Evolutionary conservation across 2,888 invertebrate genomes (phyloP), one percentile per base, ranked within the genome.

Genomic region (Zele albiditarsus): DNA sequence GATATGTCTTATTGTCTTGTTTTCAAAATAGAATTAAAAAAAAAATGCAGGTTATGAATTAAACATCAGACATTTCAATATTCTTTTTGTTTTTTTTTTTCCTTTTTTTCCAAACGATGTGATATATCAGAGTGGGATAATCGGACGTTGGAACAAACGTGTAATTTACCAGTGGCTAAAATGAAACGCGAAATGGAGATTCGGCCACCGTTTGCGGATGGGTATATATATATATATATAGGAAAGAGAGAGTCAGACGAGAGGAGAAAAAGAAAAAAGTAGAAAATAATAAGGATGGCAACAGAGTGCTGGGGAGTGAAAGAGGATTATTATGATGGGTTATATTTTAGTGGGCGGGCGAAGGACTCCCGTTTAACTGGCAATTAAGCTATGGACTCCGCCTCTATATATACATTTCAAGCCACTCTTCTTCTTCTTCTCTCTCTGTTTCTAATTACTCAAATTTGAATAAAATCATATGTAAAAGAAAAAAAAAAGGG

Each of bases 281-380:
- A 62, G 14, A 27, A 60, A 42, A 57, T 16, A 1, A n/a, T n/a
- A 57, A 57, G 46, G 66, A 76, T 73, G 78, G 20, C n/a, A 53
- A 23, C 20, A 53, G 8, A 53, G n/a, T 46, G n/a, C 4, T 16
- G 58, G 76, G 63, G 62, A 81, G 82, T 82, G 70, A 75, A 70
- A 80, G 82, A 80, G 80, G 85, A 87, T 86, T 86, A 53, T 20
- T 53, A 86, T 85, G 86, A 87, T 85, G 86, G 87, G 85, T 84
- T 87, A 84, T 87, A 82, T 86, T 86, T 86, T 84, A 83, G 88
- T 88, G 86, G 88, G 88, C 88, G 88, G 86, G 65, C 46, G 84
- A 83, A 83, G 82, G 84, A 87, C 88, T 89, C 82, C 88, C 83
- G 88, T 89, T 88, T 88, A 88, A 88, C 82, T 83, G 85, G 87